phyloP scores from a whole-genome alignment of 2,888 invertebrate genomes.

The Eucera pruinosa region DNA sequence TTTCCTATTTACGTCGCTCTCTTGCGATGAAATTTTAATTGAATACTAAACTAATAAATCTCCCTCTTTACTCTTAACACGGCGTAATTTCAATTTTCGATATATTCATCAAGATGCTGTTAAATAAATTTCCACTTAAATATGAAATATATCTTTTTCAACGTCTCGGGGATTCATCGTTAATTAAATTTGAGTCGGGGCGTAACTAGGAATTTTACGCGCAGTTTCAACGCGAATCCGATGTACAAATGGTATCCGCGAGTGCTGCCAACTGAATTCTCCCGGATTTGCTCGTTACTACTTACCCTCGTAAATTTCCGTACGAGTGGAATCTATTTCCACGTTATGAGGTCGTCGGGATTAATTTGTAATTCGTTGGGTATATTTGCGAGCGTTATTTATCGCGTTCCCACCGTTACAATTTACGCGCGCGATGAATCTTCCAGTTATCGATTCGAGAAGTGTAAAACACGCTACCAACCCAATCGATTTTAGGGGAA shows the following conservation, averaged over 20 bases:
- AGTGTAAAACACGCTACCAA: neutral
- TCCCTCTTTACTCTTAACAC: neutral
- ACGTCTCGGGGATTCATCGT: neutral
- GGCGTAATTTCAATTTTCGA: neutral
- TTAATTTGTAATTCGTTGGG: slow-evolving; percentile 45
- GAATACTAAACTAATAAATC: neutral
- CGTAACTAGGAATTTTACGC: slow-evolving; percentile 16
- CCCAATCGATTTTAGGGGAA: neutral
- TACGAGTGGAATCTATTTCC: slow-evolving; percentile 47
- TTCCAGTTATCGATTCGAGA: neutral
- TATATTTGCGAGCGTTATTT: slow-evolving; percentile 45
- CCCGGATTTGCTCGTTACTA: slow-evolving; percentile 30
- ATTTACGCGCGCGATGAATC: slow-evolving; percentile 24
- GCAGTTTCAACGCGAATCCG: slow-evolving; percentile 12
- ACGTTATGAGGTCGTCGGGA: slow-evolving; percentile 48
- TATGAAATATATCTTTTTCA: neutral
- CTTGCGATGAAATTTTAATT: neutral
- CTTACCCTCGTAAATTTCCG: slow-evolving; percentile 47
- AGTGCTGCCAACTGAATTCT: slow-evolving; percentile 28
- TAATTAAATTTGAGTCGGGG: slow-evolving; percentile 5
- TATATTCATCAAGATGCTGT: no score
- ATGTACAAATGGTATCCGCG: neutral
- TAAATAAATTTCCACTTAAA: neutral
- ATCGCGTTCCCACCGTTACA: neutral
- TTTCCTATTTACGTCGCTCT: neutral